Evolutionary conservation across 2,888 invertebrate genomes (phyloP).

Genomic region (Heteropelma amictum): DNA sequence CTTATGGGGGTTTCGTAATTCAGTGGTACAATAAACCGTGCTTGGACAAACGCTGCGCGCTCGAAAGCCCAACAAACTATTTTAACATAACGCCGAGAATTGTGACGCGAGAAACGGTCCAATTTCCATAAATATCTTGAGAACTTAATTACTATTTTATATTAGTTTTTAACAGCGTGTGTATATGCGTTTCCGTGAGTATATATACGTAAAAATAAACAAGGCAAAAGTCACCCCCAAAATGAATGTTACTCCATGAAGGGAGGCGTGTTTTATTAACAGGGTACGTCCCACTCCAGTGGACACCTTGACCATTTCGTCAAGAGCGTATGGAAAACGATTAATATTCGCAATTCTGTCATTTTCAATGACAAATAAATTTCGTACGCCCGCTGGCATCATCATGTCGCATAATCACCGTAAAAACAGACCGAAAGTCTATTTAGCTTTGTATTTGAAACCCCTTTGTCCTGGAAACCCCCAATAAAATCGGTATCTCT

Average conservation of each 20-base stretch:
- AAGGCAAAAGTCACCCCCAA: no score
- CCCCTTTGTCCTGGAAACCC: no score
- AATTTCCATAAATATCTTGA: background rate
- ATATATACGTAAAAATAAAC: no score
- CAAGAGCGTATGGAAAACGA: background rate
- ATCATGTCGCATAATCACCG: constrained; percentile 61
- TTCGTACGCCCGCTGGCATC: constrained; percentile 29
- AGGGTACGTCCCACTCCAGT: constrained; percentile 42
- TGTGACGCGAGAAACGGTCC: constrained; percentile 54
- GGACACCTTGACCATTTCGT: background rate
- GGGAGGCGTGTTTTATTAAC: constrained; percentile 15
- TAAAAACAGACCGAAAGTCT: constrained; percentile 41
- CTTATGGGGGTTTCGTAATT: constrained; percentile 60
- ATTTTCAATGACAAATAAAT: constrained; percentile 22
- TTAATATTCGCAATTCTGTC: constrained; percentile 6
- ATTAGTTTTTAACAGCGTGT: constrained; percentile 18
- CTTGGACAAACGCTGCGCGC: background rate
- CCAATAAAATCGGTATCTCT: background rate
- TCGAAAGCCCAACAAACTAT: constrained; percentile 13
- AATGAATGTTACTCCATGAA: no score
- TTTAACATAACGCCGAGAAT: background rate
- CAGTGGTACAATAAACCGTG: constrained; percentile 57
- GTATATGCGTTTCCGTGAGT: background rate
- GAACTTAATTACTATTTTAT: constrained; percentile 59
- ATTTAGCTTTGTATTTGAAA: constrained; percentile 44